phyloP scores from a whole-genome alignment of 2,888 invertebrate species.

The Caenorhabditis angaria region DNA sequence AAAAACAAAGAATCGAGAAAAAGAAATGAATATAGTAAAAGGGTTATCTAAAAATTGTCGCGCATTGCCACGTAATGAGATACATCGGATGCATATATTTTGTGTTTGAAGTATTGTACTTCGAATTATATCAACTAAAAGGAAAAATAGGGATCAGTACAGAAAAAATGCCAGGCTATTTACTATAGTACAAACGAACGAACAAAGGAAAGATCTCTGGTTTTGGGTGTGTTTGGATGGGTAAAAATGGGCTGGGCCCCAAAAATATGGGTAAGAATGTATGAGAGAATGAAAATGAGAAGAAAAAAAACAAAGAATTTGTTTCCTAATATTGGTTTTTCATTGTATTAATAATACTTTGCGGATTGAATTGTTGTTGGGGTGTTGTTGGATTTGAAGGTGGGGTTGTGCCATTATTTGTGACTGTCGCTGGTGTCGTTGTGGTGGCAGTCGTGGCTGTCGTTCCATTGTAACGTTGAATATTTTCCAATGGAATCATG shows the following conservation, averaged over 20 bases:
- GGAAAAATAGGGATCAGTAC: background rate
- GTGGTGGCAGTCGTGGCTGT: slow-evolving; percentile 19
- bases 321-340: slow-evolving; percentile 15
- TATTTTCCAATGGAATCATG: slow-evolving; percentile 72
- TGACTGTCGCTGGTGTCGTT: slow-evolving; percentile 15
- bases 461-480: slow-evolving; percentile 61
- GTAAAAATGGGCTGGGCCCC: slow-evolving; percentile 11
- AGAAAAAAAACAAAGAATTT: background rate
- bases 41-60: background rate
- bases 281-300: background rate
- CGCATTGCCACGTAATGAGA: background rate
- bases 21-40: slow-evolving; percentile 1
- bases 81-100: background rate
- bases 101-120: slow-evolving; percentile 1
- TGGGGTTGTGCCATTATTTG: background rate
- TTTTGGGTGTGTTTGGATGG: background rate
- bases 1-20: background rate
- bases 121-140: background rate
- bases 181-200: background rate
- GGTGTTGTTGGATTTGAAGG: slow-evolving; percentile 12
- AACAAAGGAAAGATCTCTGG: background rate
- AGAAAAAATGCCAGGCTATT: slow-evolving; percentile 5
- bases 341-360: slow-evolving; percentile 39
- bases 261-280: background rate
- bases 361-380: slow-evolving; percentile 28